Evolutionary conservation across 2,113 vertebrate species (phyloP).

Genomic region (Myotis lucifugus): DNA sequence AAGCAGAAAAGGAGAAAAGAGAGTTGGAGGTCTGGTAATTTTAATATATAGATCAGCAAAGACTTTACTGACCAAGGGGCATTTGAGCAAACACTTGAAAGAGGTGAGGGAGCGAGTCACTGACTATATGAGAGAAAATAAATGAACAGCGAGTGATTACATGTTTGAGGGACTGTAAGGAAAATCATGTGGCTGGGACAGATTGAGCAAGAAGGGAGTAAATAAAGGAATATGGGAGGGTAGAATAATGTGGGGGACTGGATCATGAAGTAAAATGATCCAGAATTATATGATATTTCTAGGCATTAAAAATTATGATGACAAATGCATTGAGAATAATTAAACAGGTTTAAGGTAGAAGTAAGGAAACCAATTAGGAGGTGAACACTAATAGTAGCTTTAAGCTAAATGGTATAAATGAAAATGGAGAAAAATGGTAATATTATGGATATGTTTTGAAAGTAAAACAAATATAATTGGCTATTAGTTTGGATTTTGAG

Average conservation of each 20-base stretch:
- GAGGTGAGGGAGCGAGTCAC: background rate
- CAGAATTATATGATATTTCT: background rate
- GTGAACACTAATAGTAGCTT: background rate
- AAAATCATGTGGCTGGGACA: background rate
- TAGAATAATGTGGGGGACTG: background rate
- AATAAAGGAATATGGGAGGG: background rate
- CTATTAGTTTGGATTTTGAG: background rate
- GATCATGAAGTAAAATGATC: background rate
- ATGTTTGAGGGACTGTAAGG: background rate
- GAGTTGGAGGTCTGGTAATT: background rate
- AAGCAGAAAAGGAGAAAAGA: background rate
- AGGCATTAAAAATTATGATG: background rate
- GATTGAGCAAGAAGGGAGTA: background rate
- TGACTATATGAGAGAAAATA: background rate
- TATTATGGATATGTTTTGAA: constrained; percentile 14
- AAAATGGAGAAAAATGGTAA: background rate
- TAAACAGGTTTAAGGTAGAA: background rate
- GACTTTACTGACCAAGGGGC: background rate
- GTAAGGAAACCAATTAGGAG: background rate
- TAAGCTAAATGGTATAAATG: background rate
- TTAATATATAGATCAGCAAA: background rate
- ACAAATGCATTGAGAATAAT: background rate
- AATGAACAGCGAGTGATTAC: background rate
- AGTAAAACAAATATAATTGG: background rate
- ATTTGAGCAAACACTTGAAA: background rate